phyloP scores from a whole-genome alignment of 2,888 invertebrate genomes.

The Stegophylla sp. region DNA sequence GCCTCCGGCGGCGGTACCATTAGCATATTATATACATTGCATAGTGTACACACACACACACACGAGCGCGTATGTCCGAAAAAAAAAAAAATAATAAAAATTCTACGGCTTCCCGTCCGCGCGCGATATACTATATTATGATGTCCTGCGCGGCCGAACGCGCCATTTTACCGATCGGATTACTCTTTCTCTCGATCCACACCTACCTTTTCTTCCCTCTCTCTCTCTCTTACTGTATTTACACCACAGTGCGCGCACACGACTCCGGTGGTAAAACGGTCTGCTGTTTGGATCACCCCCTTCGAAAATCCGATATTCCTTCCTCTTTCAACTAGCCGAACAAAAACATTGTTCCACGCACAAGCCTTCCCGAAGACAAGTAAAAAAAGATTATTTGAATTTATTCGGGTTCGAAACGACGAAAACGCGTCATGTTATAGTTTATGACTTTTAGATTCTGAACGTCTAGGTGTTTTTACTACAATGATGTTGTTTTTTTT shows the following conservation, averaged over 20 bases:
- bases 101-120: constrained; percentile 43
- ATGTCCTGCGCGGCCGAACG: neutral
- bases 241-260: neutral
- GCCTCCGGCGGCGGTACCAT: neutral
- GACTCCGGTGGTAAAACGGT: neutral
- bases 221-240: no score
- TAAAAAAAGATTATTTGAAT: no score
- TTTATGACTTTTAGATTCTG: no score
- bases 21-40: no score
- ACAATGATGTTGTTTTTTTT: no score
- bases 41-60: no score
- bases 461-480: no score
- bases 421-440: no score
- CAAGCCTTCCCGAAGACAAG: no score
- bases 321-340: no score
- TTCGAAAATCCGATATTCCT: constrained; percentile 26
- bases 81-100: constrained; percentile 15
- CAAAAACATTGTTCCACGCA: no score
- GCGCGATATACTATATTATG: neutral
- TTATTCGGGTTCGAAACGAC: no score
- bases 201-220: neutral
- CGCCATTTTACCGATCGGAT: constrained; percentile 59
- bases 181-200: constrained; percentile 30
- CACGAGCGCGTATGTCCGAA: constrained; percentile 13
- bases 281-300: neutral